phyloP scores from a whole-genome alignment of 2,797 vertebrate genomes.

The Sandelia bainsii region DNA sequence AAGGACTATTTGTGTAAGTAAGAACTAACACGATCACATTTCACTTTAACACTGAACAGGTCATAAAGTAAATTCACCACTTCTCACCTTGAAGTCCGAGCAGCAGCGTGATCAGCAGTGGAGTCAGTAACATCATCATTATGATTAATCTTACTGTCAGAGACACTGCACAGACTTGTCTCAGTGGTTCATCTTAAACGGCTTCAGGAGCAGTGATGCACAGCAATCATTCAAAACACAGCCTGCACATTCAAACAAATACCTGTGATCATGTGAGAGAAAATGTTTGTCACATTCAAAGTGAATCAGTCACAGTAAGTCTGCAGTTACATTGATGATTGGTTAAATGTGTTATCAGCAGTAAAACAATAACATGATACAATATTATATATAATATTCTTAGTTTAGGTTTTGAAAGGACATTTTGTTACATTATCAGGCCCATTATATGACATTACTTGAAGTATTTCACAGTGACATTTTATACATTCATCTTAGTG shows the following conservation, averaged over 20 bases:
- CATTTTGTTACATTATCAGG: neutral
- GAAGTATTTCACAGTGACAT: too few relatives aligned
- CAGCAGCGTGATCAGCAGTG: conserved; percentile 12
- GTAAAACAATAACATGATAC: too few relatives aligned
- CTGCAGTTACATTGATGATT: too few relatives aligned
- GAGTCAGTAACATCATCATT: conserved; percentile 2
- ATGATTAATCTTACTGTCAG: neutral
- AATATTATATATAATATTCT: too few relatives aligned
- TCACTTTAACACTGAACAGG: too few relatives aligned
- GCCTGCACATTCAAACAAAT: neutral
- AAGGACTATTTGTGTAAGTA: too few relatives aligned
- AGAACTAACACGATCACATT: too few relatives aligned
- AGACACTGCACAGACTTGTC: neutral
- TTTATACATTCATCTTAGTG: too few relatives aligned
- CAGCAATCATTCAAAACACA: conserved; percentile 19
- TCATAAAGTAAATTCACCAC: neutral
- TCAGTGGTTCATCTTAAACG: conserved; percentile 11
- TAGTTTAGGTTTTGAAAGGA: too few relatives aligned
- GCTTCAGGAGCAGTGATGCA: conserved; percentile 3
- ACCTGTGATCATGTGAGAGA: neutral
- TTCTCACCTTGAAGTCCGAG: conserved; percentile 6
- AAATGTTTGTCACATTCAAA: neutral
- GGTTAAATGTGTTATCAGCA: too few relatives aligned
- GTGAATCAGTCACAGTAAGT: too few relatives aligned
- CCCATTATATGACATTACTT: too few relatives aligned